Conservation (phyloP, 2,888 invertebrate genomes). For the Amiota minor region DNA sequence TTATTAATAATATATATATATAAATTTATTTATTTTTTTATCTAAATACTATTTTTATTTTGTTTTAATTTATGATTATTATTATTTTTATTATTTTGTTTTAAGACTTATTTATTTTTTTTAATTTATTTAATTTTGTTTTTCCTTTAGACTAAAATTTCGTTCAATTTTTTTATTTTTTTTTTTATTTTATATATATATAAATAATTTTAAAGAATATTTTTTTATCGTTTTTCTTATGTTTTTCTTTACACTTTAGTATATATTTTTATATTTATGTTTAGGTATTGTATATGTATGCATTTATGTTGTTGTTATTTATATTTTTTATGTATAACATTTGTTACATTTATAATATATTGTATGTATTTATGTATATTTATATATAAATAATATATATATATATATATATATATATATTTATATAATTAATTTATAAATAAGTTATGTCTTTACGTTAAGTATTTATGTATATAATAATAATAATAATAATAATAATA, state of each 20-base stretch:
- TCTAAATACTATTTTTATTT: constrained; percentile 8
- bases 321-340: constrained; percentile 33
- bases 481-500: neutral
- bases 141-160: constrained; percentile 53
- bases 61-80: constrained; percentile 17
- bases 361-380: constrained; percentile 47
- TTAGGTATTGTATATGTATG: neutral
- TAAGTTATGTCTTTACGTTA: constrained; percentile 64
- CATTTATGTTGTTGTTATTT: neutral
- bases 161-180: constrained; percentile 35
- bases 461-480: constrained; percentile 31
- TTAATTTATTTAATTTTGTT: constrained; percentile 23
- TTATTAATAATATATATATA: neutral
- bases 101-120: constrained; percentile 28
- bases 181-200: constrained; percentile 22
- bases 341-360: constrained; percentile 34
- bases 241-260: constrained; percentile 49
- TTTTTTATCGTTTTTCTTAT: constrained; percentile 55
- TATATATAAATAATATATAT: constrained; percentile 43
- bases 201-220: constrained; percentile 24
- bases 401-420: constrained; percentile 43
- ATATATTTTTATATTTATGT: constrained; percentile 41
- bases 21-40: constrained; percentile 31
- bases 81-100: too few species aligned
- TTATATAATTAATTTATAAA: constrained; percentile 57